phyloP scores from a whole-genome alignment of 2,113 vertebrate genomes.

The Corynorhinus townsendii region DNA sequence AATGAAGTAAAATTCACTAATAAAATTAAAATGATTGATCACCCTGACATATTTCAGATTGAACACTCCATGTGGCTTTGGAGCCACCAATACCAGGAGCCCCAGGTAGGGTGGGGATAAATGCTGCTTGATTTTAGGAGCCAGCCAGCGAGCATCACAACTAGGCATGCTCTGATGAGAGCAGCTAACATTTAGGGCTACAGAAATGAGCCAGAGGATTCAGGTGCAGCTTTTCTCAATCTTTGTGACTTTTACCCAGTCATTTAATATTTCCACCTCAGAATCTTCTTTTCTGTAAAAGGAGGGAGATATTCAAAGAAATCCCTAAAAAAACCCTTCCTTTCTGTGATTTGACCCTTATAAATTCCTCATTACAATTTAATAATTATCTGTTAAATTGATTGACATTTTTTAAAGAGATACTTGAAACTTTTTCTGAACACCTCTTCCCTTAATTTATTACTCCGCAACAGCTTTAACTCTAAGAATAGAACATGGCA shows the following conservation, averaged over 20 bases:
- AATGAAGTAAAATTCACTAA: background rate
- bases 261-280: background rate
- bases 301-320: background rate
- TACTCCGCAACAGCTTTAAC: conserved; percentile 59
- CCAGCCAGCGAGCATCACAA: background rate
- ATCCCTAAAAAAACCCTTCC: background rate
- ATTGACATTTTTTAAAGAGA: conserved; percentile 63
- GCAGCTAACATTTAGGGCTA: background rate
- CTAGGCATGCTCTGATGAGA: background rate
- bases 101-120: background rate
- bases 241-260: background rate
- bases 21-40: background rate
- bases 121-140: background rate
- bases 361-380: conserved; percentile 49
- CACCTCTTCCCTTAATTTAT: conserved; percentile 60
- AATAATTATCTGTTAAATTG: conserved; percentile 64
- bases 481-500: conserved; percentile 68
- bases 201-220: background rate
- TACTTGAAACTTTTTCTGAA: conserved; percentile 54
- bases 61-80: background rate
- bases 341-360: conserved; percentile 58
- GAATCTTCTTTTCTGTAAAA: conserved; percentile 19
- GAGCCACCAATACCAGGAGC: background rate
- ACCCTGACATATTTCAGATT: background rate
- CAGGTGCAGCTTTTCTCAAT: background rate